These are phyloP conservation scores for Leptinotarsa rubiginosa DNA, from an alignment of 2,888 invertebrate genomes.

Conservation along the genomic window DNA sequence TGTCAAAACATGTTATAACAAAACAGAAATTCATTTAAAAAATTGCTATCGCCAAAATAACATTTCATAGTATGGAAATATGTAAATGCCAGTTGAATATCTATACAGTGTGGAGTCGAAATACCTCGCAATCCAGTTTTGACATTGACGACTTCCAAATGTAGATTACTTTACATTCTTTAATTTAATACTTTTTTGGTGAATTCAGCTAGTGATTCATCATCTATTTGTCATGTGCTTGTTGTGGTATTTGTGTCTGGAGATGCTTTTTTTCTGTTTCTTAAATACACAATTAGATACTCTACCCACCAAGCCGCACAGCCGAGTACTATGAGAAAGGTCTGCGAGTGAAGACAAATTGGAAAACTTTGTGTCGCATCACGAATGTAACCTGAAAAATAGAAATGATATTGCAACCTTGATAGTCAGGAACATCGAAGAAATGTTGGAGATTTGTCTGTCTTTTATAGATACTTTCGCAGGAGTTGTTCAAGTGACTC, in stretches of 20 bases:
- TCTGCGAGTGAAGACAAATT: slow-evolving; percentile 79
- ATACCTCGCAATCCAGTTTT: neutral
- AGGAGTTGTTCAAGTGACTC: too few species aligned
- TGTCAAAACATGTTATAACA: neutral
- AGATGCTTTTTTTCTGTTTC: slow-evolving; percentile 60
- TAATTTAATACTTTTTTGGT: slow-evolving; percentile 25
- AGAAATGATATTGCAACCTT: neutral
- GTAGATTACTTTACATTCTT: neutral
- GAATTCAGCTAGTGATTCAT: slow-evolving; percentile 44
- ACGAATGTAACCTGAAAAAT: slow-evolving; percentile 74
- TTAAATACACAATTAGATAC: slow-evolving; percentile 64
- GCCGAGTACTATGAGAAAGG: slow-evolving; percentile 76
- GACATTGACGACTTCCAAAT: neutral
- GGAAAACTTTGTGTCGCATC: slow-evolving; percentile 77
- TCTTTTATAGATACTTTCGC: too few species aligned
- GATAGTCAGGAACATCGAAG: too few species aligned
- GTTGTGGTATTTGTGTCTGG: slow-evolving; percentile 59
- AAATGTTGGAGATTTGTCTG: too few species aligned
- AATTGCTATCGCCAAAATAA: neutral
- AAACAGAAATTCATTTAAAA: neutral
- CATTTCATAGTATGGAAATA: neutral
- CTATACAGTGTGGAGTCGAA: neutral
- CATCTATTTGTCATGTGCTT: slow-evolving; percentile 55
- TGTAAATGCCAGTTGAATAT: neutral
- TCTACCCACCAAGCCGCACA: slow-evolving; percentile 78